These are phyloP conservation scores for Tetranychus piercei DNA, from an alignment of 2,888 invertebrate genomes.

Conservation along the genomic window DNA sequence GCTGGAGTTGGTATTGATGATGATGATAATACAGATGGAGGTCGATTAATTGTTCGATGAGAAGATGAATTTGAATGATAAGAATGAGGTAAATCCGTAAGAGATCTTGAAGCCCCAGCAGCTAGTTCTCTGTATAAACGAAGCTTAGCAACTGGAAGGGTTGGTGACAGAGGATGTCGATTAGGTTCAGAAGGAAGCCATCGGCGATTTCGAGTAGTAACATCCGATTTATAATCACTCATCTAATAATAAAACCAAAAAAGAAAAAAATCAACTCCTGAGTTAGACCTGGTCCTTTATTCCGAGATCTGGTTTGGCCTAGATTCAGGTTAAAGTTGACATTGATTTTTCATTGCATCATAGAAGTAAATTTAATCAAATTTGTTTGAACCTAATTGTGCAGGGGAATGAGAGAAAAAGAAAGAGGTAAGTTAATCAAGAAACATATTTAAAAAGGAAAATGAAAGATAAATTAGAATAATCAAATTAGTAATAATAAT, in stretches of 20 bases:
- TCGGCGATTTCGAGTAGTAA: slow-evolving; percentile 2
- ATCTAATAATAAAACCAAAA: not conserved
- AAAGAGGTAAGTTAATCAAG: no score
- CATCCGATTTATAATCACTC: not conserved
- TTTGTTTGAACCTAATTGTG: not conserved
- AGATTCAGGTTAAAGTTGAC: no score
- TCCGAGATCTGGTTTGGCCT: no score
- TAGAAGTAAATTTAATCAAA: no score
- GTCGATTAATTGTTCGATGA: not conserved
- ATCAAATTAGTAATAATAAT: no score
- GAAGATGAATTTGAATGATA: not conserved
- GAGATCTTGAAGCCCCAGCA: not conserved
- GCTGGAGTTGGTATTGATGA: not conserved
- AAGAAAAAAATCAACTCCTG: not conserved
- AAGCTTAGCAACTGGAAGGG: slow-evolving; percentile 11
- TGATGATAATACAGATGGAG: not conserved
- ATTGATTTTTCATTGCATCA: no score
- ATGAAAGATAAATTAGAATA: no score
- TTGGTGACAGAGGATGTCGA: slow-evolving; percentile 11
- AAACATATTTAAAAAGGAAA: no score
- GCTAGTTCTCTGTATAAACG: slow-evolving; percentile 3
- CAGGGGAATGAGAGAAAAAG: not conserved
- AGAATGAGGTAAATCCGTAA: not conserved
- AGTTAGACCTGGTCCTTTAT: no score
- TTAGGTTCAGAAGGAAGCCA: slow-evolving; percentile 9